Conservation (phyloP, 2,888 invertebrate genomes). For the Lasioglossum calceatum region DNA sequence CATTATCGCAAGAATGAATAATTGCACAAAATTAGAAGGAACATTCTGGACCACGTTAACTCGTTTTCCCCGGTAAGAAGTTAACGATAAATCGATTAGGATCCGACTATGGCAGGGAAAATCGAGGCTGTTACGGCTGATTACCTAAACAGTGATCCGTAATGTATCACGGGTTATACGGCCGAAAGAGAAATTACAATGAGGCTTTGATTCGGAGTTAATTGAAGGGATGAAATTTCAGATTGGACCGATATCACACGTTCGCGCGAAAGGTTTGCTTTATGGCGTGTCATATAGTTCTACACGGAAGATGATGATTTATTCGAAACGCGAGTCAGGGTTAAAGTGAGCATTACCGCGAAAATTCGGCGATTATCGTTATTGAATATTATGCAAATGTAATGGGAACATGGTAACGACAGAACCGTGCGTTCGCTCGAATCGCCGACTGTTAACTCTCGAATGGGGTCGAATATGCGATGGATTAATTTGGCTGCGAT, state of each 20-base stretch:
- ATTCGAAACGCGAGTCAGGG: not conserved
- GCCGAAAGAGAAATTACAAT: not conserved
- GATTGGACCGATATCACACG: not conserved
- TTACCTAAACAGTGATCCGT: not conserved
- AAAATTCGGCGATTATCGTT: constrained; percentile 8
- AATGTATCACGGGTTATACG: not conserved
- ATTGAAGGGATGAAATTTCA: not conserved
- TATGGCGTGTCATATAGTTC: not conserved
- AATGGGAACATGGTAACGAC: constrained; percentile 1
- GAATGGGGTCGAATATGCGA: not conserved
- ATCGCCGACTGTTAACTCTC: not conserved
- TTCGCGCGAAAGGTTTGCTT: not conserved
- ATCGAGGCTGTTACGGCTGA: too few species aligned
- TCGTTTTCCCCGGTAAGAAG: too few species aligned
- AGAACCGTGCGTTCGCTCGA: not conserved
- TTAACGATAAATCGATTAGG: too few species aligned
- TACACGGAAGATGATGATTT: not conserved
- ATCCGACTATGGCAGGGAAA: too few species aligned
- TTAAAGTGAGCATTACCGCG: not conserved
- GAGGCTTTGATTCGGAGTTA: not conserved
- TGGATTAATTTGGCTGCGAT: not conserved
- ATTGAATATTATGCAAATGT: constrained; percentile 18
- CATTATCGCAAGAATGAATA: too few species aligned
- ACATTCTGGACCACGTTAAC: too few species aligned
- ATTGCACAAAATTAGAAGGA: too few species aligned